Evolutionary conservation across 2,797 vertebrate genomes (phyloP).

Genomic region (Manis crassicaudata): DNA sequence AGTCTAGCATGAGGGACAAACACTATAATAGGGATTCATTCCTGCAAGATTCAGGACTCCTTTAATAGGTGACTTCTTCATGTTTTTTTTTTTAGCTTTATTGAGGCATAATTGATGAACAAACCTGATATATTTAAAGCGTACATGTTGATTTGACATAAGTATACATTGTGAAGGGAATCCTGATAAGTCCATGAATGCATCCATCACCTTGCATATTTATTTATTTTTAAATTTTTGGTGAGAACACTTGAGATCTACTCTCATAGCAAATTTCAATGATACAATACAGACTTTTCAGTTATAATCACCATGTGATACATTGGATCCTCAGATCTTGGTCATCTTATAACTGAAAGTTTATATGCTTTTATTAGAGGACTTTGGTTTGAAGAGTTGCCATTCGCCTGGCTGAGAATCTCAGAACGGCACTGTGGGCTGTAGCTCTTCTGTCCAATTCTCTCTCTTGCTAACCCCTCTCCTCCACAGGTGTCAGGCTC

Average conservation of each 20-base stretch:
- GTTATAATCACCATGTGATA: not conserved
- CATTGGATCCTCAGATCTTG: not conserved
- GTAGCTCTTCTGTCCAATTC: not conserved
- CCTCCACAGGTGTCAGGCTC: not conserved
- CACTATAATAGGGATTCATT: not conserved
- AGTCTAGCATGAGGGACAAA: accelerated
- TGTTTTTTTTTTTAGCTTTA: not conserved
- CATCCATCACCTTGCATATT: not conserved
- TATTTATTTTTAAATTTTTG: not conserved
- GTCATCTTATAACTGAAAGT: not conserved
- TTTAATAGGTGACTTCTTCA: not conserved
- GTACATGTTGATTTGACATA: not conserved
- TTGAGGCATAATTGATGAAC: not conserved
- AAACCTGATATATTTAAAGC: not conserved
- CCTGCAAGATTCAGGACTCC: not conserved
- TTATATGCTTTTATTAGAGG: not conserved
- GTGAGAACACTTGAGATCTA: not conserved
- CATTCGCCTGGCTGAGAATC: not conserved
- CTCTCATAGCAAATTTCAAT: not conserved
- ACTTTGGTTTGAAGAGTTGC: not conserved
- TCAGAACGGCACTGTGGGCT: not conserved
- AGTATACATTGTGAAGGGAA: not conserved
- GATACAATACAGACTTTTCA: not conserved
- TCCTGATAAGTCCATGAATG: not conserved
- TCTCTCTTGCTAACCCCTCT: not conserved